Conservation (phyloP, 2,797 vertebrate species). For the Mormyrus proboscirostris region DNA sequence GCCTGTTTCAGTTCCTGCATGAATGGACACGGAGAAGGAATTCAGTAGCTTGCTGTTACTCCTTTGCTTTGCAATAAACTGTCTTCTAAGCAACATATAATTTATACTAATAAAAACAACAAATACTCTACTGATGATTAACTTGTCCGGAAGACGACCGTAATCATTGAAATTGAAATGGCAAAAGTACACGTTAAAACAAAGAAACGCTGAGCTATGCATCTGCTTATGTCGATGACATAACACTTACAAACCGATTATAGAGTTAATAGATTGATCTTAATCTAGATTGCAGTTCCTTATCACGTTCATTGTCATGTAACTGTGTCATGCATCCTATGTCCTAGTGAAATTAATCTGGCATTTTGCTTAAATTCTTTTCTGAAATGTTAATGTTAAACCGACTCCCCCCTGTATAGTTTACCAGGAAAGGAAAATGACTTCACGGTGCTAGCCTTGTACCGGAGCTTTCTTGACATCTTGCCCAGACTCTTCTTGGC, state of each 20-base stretch:
- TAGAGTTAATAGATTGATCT: neutral
- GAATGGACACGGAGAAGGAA: neutral
- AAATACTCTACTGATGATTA: neutral
- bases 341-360: neutral
- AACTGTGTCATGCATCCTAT: neutral
- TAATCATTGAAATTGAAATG: neutral
- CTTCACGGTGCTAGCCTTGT: constrained; percentile 27
- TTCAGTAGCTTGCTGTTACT: neutral
- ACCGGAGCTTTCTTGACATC: constrained; percentile 45
- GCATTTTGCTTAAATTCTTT: neutral
- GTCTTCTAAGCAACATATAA: neutral
- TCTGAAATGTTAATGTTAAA: neutral
- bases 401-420: neutral
- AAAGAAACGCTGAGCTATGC: neutral
- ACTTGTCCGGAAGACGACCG: neutral
- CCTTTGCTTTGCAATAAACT: neutral
- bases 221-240: neutral
- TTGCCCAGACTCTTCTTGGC: constrained; percentile 48
- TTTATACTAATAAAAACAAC: neutral
- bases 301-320: neutral
- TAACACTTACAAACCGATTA: neutral
- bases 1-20: neutral
- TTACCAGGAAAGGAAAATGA: constrained; percentile 17
- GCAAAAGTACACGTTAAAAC: neutral
- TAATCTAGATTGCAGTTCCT: neutral